Base-by-base conservation (phyloP, 2,888 invertebrate species). In the Limnephilus marmoratus region DNA sequence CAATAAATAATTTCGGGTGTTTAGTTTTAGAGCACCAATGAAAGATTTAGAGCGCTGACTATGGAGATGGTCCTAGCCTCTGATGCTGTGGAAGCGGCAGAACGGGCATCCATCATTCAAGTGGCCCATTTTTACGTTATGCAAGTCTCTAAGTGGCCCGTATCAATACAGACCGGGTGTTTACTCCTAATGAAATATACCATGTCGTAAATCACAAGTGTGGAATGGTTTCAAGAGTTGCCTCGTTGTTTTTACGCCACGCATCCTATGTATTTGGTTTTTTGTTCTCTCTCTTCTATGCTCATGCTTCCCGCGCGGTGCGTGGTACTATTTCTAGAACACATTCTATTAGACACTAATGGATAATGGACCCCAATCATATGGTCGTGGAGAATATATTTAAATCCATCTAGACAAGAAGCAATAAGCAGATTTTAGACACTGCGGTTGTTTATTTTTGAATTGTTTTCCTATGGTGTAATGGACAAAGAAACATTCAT, bases 141-240 rank as follows among this genome's bases (percentile, higher is more conserved):
- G 92, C 92, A 90, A 93, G 91, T 90, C 80, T 29, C 81, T 91
- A 91, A 93, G 93, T 93, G 93, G 92, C n/a, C 85, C 87, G 83
- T 89, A 91, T 68, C 90, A 49, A 85, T 89, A 85, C 92, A 31
- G 83, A 89, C 29, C 85, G 86, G 86, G 85, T 93, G 93, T 93
- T 93, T 92, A 93, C 93, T 91, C 87, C 92, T 93, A 91, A 92
- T 93, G 93, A 93, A 93, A 93, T 93, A 93, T 92, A 90, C 93
- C 93, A 92, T 91, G 81, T 91, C 93, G 92, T 93, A 93, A 93
- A 93, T 93, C 93, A 93, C 91, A 92, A 92, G 92, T 93, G 93
- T 90, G 88, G 93, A 93, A 90, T 92, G 92, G 90, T 90, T 90
- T 93, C 93, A 92, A 93, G 93, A 90, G 92, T n/a, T 82, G 83